phyloP scores from a whole-genome alignment of 1,140 invertebrate genomes.

The Eciton burchellii region DNA sequence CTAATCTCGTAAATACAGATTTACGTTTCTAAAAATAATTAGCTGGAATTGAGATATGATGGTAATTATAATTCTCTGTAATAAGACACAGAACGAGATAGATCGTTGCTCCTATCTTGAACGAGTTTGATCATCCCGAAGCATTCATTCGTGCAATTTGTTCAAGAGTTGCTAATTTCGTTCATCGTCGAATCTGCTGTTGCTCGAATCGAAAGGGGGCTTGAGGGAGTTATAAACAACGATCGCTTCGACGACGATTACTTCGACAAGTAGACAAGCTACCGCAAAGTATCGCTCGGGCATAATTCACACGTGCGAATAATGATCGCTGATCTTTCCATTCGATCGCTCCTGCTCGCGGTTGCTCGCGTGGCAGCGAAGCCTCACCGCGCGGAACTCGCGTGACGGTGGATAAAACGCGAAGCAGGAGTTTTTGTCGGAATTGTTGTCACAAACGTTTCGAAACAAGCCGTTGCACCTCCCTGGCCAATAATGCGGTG shows the following conservation, averaged over 20 bases:
- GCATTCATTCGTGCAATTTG: background rate
- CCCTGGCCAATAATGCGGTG: conserved; percentile 47
- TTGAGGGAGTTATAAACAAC: background rate
- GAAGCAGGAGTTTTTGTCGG: conserved; percentile 58
- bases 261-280: background rate
- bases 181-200: background rate
- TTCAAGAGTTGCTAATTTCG: conserved; percentile 13
- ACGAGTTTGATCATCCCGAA: too few species aligned
- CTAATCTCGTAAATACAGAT: background rate
- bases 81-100: background rate
- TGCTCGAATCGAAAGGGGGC: background rate
- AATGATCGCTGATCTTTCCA: conserved; percentile 53
- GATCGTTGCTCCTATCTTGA: too few species aligned
- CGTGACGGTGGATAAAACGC: conserved; percentile 49
- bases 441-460: conserved; percentile 51
- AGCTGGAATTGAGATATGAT: background rate
- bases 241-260: too few species aligned
- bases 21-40: background rate
- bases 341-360: conserved; percentile 52
- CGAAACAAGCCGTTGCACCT: conserved; percentile 57
- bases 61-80: background rate
- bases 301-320: conserved; percentile 25
- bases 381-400: conserved; percentile 6
- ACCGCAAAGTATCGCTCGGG: background rate
- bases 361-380: conserved; percentile 44